A percentile compares a stretch with the other conserved stretches of the same genome.
These are phyloP conservation scores for Physocephala rufipes DNA, from an alignment of 2,888 invertebrate species.

Conservation along the genomic window DNA sequence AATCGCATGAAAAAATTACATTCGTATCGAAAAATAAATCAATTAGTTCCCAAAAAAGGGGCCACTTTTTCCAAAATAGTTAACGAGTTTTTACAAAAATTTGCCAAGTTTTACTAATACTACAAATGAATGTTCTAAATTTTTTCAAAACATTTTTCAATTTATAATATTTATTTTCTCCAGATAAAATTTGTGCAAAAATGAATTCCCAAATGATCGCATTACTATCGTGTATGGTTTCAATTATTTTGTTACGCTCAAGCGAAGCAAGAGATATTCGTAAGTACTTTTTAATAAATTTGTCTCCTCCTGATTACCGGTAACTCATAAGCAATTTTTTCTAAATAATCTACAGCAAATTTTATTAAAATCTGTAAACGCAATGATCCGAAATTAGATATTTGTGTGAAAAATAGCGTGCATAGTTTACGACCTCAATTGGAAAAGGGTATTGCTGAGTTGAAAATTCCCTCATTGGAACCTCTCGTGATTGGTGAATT, in stretches of 20 bases:
- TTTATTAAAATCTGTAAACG: conserved; percentile 75
- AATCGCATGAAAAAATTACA: no score
- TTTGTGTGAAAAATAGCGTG: conserved; percentile 72
- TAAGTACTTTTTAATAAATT: conserved; percentile 45
- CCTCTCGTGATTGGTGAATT: conserved; percentile 76
- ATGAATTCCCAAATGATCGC: conserved; percentile 47
- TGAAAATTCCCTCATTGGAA: conserved; percentile 76
- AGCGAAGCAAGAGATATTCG: conserved; percentile 51
- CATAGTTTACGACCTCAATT: conserved; percentile 72
- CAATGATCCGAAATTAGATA: conserved; percentile 71
- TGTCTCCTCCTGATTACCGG: background rate
- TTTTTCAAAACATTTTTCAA: no score
- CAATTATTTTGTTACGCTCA: conserved; percentile 36
- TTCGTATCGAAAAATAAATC: no score
- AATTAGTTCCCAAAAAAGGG: background rate
- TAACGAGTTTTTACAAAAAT: background rate
- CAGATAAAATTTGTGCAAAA: conserved; percentile 24
- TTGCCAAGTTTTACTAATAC: no score
- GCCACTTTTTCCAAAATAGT: background rate
- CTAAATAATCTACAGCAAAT: conserved; percentile 67
- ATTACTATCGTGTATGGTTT: conserved; percentile 38
- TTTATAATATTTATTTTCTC: background rate
- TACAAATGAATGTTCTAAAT: no score
- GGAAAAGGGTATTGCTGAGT: conserved; percentile 72
- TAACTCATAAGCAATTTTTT: background rate